Conservation (phyloP, 1,140 invertebrate genomes). For the Lamellibrachia luymesi region DNA sequence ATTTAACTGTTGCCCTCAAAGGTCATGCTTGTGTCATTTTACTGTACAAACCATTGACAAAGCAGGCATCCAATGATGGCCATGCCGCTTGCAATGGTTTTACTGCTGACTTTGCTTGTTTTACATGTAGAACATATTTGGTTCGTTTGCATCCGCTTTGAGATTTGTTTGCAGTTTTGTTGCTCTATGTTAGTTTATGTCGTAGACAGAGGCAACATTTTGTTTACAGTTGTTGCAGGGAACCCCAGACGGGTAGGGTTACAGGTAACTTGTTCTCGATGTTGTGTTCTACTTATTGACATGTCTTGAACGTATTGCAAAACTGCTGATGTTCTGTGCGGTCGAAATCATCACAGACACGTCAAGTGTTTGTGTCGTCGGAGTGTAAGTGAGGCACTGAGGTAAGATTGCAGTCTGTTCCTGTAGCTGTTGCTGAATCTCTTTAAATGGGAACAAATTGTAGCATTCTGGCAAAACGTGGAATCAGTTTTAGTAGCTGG, state of each 20-base stretch:
- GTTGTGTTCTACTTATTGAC: not conserved
- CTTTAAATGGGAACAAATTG: not conserved
- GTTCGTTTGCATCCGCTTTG: slow-evolving; percentile 10
- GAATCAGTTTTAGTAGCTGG: not conserved
- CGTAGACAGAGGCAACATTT: not conserved
- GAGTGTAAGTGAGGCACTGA: not conserved
- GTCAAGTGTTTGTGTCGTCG: not conserved
- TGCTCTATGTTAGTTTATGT: not conserved
- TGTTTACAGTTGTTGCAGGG: not conserved
- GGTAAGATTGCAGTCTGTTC: not conserved
- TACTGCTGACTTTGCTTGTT: not conserved
- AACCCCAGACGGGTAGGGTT: not conserved
- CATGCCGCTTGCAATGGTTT: not conserved
- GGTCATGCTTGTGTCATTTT: not conserved
- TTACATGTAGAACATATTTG: not conserved
- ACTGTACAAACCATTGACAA: not conserved
- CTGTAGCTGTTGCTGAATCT: not conserved
- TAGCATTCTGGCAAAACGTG: not conserved
- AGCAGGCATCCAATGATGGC: not conserved
- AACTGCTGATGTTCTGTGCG: not conserved
- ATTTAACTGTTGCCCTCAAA: not conserved
- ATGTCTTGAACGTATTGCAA: not conserved
- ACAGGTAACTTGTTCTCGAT: not conserved
- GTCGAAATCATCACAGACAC: not conserved
- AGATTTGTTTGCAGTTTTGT: slow-evolving; percentile 1